Evolutionary conservation across 1,140 invertebrate genomes (phyloP), one percentile per base, ranked within the genome.

Genomic region (Bombus balteatus): DNA sequence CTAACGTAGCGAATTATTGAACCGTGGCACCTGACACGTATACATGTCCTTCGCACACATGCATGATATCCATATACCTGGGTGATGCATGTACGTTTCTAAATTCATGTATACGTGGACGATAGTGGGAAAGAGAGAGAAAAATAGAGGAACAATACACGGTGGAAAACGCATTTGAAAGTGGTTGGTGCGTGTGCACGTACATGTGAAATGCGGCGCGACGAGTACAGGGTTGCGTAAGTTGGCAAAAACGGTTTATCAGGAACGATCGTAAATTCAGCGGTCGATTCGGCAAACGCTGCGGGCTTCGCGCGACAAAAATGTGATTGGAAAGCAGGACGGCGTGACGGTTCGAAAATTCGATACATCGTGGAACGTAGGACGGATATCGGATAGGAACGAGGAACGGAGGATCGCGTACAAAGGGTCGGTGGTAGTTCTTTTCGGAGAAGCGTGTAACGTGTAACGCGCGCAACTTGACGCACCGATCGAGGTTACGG

Each of bases 1-100:
- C 84, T 72, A 90, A 87, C 87, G 77, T 57, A 39, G 72, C 81
- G 90, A 91, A 90, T 90, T 88, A 91, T 91, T 81, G 89, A 90
- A 90, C 87, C 90, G 78, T 88, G 87, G 71, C 84, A 70, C 32
- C 53, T 28, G 70, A 9, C 41, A 25, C 47, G 28, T 57, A 18
- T 28, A 25, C 4, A 25, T 13, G 3, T 12, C 12, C 2, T 41
- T 15, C 9, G 22, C 62, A 22, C 13, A 18, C 25, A 10, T 0
- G 65, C 57, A n/a, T 0, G n/a, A 53, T 10, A 34, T 10, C 34
- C 32, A 22, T 53, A 22, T 12, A 70, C 18, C 32, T 37, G 18
- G 22, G 0, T 3, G 66, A 43, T 37, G 18, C 25, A 3, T 1
- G 0, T 47, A 72, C 13, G 39, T 41, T 28, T 41, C 18, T 32